These are phyloP conservation scores for Ctenosaura bakeri DNA, from an alignment of 2,797 vertebrate species.

Conservation along the genomic window DNA sequence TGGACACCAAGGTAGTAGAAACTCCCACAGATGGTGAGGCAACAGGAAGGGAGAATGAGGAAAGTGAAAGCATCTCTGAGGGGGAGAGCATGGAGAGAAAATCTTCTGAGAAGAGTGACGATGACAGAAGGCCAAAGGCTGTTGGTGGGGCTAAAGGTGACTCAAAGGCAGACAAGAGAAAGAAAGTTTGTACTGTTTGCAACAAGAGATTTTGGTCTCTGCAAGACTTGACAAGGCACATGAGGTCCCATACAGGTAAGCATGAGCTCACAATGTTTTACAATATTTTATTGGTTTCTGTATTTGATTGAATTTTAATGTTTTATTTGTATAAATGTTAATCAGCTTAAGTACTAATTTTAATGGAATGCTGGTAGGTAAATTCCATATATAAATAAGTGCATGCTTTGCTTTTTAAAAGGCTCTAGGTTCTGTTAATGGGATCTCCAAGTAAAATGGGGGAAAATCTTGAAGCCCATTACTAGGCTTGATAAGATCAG, in stretches of 20 bases:
- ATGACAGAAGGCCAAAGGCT: constrained; percentile 91
- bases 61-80: constrained; percentile 80
- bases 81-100: constrained; percentile 83
- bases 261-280: constrained; percentile 37
- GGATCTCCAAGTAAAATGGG: not conserved
- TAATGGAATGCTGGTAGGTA: too few species aligned
- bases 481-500: not conserved
- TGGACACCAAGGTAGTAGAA: constrained; percentile 77
- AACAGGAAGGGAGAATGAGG: constrained; percentile 77
- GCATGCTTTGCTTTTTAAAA: not conserved
- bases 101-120: constrained; percentile 88
- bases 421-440: too few species aligned
- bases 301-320: too few species aligned
- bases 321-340: too few species aligned
- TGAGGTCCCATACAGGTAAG: constrained; percentile 97
- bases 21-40: constrained; percentile 75
- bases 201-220: constrained; percentile 98
- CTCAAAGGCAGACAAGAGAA: constrained; percentile 93
- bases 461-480: not conserved
- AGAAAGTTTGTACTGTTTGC: constrained; percentile 96
- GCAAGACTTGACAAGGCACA: constrained; percentile 97
- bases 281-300: too few species aligned
- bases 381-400: too few species aligned
- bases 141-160: constrained; percentile 73
- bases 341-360: too few species aligned